Conservation (phyloP, 2,113 vertebrate species). For the Oophaga pumilio region DNA sequence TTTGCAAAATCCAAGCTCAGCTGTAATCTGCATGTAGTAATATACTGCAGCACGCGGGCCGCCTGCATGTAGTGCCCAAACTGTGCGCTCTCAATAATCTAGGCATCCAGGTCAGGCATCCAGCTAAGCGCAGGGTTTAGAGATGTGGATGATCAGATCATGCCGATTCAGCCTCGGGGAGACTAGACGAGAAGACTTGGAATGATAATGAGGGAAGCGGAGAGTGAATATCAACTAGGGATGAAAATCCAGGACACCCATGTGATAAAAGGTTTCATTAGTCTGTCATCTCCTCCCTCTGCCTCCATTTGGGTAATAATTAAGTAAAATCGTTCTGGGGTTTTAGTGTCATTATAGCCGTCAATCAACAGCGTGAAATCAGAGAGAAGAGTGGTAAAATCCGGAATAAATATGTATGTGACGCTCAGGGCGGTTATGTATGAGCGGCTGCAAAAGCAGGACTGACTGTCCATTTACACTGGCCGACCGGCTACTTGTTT, state of each 20-base stretch:
- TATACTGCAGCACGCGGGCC: not conserved
- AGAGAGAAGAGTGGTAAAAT: not conserved
- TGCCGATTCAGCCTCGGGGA: constrained; percentile 23
- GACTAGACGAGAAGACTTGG: not conserved
- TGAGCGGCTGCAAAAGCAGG: no score
- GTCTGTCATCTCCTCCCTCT: not conserved
- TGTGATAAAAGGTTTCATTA: not conserved
- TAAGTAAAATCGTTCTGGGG: constrained; percentile 9
- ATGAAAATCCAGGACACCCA: not conserved
- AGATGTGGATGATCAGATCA: constrained; percentile 34
- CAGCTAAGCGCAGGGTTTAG: constrained; percentile 35
- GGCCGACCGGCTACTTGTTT: no score
- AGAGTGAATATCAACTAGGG: not conserved
- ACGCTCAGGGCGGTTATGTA: not conserved
- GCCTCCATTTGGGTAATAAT: constrained; percentile 8
- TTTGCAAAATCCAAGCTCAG: no score
- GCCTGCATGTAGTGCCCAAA: not conserved
- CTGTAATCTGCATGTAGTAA: not conserved
- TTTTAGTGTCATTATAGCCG: not conserved
- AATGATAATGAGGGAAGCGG: constrained; percentile 14
- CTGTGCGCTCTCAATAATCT: not conserved
- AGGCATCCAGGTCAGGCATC: constrained; percentile 28
- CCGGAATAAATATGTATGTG: not conserved
- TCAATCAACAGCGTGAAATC: not conserved
- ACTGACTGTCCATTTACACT: no score